phyloP scores from a whole-genome alignment of 1,140 invertebrate species.

The Coenobita brevimanus region DNA sequence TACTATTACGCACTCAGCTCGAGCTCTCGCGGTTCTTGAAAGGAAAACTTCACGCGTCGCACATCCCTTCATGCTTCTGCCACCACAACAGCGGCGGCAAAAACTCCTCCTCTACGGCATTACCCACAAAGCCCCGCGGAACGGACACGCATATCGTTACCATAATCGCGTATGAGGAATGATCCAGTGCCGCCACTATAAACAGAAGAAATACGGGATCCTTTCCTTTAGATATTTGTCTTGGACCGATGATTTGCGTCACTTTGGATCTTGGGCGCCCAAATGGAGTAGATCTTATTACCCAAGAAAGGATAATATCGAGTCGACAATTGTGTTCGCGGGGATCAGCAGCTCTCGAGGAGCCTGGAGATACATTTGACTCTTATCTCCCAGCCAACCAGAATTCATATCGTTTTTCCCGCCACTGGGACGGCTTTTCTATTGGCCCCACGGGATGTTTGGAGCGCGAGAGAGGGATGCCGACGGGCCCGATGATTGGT shows the following conservation, averaged over 20 bases:
- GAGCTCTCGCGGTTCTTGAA: too few relatives aligned
- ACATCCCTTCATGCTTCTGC: background rate
- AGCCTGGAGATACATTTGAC: background rate
- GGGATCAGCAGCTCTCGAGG: constrained; percentile 29
- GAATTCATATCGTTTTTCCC: background rate
- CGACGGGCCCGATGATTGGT: constrained; percentile 16
- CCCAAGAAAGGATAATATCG: constrained; percentile 62
- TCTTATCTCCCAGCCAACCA: constrained; percentile 42
- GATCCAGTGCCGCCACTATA: constrained; percentile 41
- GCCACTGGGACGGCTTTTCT: background rate
- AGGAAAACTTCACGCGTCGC: background rate
- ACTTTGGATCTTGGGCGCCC: constrained; percentile 60
- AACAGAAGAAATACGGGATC: constrained; percentile 56
- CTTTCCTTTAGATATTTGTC: constrained; percentile 59
- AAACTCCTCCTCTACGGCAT: background rate
- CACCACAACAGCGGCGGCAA: background rate
- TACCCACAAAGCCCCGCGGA: background rate
- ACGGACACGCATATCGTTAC: constrained; percentile 39
- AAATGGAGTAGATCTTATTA: constrained; percentile 67
- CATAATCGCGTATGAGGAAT: constrained; percentile 45
- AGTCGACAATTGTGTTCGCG: constrained; percentile 62
- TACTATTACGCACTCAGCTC: too few relatives aligned
- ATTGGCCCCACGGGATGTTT: constrained; percentile 27
- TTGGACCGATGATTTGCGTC: constrained; percentile 66
- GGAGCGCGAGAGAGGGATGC: background rate